Evolutionary conservation across 2,888 invertebrate species (phyloP).

Genomic region (Griposia aprilina): DNA sequence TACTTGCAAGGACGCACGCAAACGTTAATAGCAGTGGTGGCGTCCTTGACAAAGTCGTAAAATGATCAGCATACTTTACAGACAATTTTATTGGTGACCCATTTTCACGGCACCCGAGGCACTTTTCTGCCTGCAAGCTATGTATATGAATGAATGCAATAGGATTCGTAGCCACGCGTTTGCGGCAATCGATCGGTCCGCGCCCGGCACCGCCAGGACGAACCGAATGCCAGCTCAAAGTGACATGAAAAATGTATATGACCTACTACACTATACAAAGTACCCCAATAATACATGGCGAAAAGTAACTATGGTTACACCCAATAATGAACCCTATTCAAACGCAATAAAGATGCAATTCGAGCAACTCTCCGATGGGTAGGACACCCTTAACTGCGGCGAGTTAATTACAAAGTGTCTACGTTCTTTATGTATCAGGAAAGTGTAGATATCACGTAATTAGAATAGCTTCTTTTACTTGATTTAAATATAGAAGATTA

Average conservation of each 20-base stretch:
- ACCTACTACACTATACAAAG: slow-evolving; percentile 61
- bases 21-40: slow-evolving; percentile 22
- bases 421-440: slow-evolving; percentile 13
- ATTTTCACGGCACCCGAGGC: slow-evolving; percentile 63
- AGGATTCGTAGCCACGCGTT: slow-evolving; percentile 70
- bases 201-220: slow-evolving; percentile 85
- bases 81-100: slow-evolving; percentile 66
- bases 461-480: background rate
- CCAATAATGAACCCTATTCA: slow-evolving; percentile 27
- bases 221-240: slow-evolving; percentile 74
- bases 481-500: background rate
- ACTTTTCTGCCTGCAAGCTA: slow-evolving; percentile 54
- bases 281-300: slow-evolving; percentile 23
- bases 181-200: slow-evolving; percentile 83
- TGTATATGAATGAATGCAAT: slow-evolving; percentile 73
- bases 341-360: slow-evolving; percentile 14
- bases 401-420: slow-evolving; percentile 37
- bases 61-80: slow-evolving; percentile 42
- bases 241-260: slow-evolving; percentile 78
- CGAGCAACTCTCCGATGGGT: background rate
- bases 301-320: slow-evolving; percentile 2
- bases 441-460: slow-evolving; percentile 9
- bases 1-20: slow-evolving; percentile 62
- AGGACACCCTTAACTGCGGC: background rate
- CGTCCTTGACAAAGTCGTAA: slow-evolving; percentile 63